A percentile compares a stretch with the other conserved stretches of the same genome.
Evolutionary conservation across 2,888 invertebrate species (phyloP).

Genomic region (Drosophila mayaguana): DNA sequence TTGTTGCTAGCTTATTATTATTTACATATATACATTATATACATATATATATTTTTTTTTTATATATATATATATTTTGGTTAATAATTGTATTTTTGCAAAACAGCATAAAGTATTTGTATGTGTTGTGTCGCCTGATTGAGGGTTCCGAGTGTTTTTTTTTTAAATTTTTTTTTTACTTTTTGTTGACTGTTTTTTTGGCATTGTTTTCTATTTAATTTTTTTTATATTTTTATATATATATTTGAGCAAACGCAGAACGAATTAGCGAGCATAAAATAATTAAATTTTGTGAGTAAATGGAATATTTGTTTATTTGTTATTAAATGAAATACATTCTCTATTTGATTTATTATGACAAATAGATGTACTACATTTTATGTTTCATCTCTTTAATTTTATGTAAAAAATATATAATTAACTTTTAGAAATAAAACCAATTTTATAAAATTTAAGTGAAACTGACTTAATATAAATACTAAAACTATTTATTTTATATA

Average conservation of each 20-base stretch:
- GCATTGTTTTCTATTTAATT: conserved; percentile 6
- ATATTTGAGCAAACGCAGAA: not conserved
- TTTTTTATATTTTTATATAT: not conserved
- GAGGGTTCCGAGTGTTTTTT: conserved; percentile 42
- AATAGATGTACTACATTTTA: too few relatives aligned
- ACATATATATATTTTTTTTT: conserved; percentile 11
- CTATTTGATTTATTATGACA: too few relatives aligned
- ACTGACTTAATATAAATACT: too few relatives aligned
- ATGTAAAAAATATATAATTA: not conserved
- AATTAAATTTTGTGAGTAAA: not conserved
- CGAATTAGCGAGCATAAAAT: not conserved
- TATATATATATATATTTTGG: conserved; percentile 22
- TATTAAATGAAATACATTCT: too few relatives aligned
- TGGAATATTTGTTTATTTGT: too few relatives aligned
- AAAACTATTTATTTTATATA: too few relatives aligned
- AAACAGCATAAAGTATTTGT: conserved; percentile 52
- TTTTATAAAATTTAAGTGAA: too few relatives aligned
- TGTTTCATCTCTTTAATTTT: not conserved
- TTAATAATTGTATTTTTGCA: conserved; percentile 39
- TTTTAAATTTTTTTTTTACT: not conserved
- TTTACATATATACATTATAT: conserved; percentile 24
- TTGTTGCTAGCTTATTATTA: conserved; percentile 27
- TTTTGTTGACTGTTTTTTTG: conserved; percentile 27
- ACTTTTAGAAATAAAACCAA: too few relatives aligned
- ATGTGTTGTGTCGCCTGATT: conserved; percentile 55